Evolutionary conservation across 2,113 vertebrate genomes (phyloP).

Genomic region (Megaceryle maxima): DNA sequence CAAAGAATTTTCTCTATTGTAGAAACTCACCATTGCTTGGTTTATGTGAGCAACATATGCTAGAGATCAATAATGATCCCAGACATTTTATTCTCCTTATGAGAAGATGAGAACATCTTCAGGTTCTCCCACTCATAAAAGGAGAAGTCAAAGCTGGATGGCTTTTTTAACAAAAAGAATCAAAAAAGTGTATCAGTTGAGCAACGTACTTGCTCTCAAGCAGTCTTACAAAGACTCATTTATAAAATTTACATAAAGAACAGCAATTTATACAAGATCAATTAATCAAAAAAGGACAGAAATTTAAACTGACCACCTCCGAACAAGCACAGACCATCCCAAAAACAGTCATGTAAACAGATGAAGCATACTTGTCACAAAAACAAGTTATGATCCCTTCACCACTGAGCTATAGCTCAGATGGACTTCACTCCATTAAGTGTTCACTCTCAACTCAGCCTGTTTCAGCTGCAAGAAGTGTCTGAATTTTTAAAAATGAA

Average conservation of each 20-base stretch:
- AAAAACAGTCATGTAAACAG: not conserved
- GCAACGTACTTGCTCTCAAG: not conserved
- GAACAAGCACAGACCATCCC: not conserved
- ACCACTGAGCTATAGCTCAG: rapidly evolving
- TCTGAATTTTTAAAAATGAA: not conserved
- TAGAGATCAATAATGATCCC: not conserved
- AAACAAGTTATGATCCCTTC: not conserved
- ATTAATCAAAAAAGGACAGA: not conserved
- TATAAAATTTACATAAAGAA: not conserved
- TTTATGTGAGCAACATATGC: not conserved
- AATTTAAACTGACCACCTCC: not conserved
- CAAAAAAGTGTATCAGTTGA: not conserved
- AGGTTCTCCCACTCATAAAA: conserved; percentile 23
- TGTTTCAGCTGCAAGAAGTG: not conserved
- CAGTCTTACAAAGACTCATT: not conserved
- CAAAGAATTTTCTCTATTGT: not conserved
- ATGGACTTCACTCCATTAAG: not conserved
- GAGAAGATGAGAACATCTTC: not conserved
- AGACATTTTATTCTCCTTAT: conserved; percentile 1
- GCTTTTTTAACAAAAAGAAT: conserved; percentile 2
- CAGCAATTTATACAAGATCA: not conserved
- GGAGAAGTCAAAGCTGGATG: not conserved
- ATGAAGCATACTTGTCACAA: not conserved
- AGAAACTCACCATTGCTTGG: not conserved
- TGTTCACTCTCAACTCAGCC: not conserved